These are phyloP conservation scores for Crypturellus tataupa DNA, from an alignment of 2,797 vertebrate species.

Conservation along the genomic window DNA sequence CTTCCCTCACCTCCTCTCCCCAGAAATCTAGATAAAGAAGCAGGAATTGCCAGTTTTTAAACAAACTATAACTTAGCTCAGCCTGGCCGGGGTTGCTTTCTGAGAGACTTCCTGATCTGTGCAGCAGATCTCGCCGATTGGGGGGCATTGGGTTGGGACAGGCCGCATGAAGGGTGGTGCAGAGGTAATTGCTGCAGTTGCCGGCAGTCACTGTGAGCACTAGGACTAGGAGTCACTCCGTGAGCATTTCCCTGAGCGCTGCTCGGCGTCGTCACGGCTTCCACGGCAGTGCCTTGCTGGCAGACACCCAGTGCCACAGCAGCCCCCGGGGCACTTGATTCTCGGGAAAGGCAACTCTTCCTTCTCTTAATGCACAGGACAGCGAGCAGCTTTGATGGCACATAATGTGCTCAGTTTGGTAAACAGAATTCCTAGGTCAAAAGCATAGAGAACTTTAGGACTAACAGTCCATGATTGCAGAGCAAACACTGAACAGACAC, in stretches of 20 bases:
- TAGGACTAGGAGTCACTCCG: neutral
- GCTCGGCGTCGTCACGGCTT: neutral
- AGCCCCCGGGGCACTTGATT: too few species aligned
- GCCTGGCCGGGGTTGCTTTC: neutral
- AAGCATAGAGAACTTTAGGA: accelerated
- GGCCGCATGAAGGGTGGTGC: conserved; percentile 4
- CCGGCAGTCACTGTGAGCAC: too few species aligned
- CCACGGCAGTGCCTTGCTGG: too few species aligned
- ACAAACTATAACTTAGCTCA: neutral
- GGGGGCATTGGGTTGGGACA: neutral
- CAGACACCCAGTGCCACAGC: too few species aligned
- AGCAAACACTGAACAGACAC: neutral
- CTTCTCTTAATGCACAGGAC: neutral
- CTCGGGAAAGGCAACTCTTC: neutral
- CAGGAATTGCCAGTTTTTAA: neutral
- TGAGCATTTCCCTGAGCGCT: conserved; percentile 23
- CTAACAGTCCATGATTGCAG: accelerated
- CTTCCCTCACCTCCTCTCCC: accelerated
- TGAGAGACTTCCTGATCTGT: neutral
- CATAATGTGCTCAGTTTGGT: neutral
- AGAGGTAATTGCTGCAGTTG: conserved; percentile 33
- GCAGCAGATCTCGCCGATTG: neutral
- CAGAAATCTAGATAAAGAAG: neutral
- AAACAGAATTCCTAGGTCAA: accelerated
- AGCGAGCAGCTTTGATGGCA: neutral